A percentile compares a stretch with the other conserved stretches of the same genome.
Conservation (phyloP, 2,113 vertebrate genomes). For the Dicerorhinus sumatrensis region DNA sequence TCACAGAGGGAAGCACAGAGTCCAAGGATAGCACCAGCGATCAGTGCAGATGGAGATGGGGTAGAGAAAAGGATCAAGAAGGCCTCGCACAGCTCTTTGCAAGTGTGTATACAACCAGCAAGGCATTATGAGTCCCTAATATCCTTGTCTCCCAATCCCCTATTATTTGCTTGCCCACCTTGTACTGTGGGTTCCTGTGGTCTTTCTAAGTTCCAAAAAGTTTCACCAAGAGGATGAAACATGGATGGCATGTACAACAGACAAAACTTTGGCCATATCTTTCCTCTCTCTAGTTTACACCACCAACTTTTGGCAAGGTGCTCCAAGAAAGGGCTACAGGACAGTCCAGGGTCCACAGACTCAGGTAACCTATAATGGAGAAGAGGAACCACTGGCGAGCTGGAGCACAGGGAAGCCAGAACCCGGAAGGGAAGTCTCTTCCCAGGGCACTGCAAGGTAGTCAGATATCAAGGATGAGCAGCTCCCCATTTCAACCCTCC, state of each 20-base stretch:
- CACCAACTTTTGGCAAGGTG: neutral
- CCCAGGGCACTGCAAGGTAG: neutral
- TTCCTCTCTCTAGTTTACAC: neutral
- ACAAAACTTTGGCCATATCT: neutral
- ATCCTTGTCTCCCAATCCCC: neutral
- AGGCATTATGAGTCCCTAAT: neutral
- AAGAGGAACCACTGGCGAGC: neutral
- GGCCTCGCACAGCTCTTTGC: neutral
- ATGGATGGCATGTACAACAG: neutral
- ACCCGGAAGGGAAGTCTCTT: neutral
- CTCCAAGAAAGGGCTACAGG: neutral
- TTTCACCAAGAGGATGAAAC: slow-evolving; percentile 10
- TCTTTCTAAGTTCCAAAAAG: slow-evolving; percentile 44
- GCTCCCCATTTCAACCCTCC: neutral
- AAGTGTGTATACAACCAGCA: neutral
- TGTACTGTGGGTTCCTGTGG: neutral
- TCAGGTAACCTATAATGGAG: neutral
- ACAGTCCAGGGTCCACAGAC: neutral
- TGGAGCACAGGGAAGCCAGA: neutral
- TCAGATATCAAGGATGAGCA: neutral
- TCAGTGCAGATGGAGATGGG: neutral
- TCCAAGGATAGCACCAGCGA: neutral
- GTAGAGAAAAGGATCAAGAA: neutral
- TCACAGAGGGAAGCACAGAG: neutral
- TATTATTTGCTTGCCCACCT: neutral